Base-by-base conservation (phyloP, 2,797 vertebrate genomes). In the Dendrocincla tyrannina region DNA sequence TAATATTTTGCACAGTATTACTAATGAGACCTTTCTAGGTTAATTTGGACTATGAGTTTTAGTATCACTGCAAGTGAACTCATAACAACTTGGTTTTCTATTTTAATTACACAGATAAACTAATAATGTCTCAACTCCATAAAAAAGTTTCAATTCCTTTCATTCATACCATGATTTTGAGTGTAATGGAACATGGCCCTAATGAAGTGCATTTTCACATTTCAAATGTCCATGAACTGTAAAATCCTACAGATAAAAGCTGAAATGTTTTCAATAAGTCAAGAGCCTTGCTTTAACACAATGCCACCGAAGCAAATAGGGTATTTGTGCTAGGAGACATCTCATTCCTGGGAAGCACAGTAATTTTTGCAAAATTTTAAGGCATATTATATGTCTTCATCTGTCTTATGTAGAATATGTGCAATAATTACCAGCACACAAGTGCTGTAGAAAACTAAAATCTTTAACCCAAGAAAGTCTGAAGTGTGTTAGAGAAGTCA, bases 361-460 rank as follows among this genome's bases (percentile, higher is more conserved):
- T 12, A 77, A 27, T 33, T 73, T 85, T 78, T 81, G 13, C n/a
- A 85, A 62, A 80, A 60, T 39, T 76, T 27, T 25, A 47, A n/a
- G 27, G 7, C 8, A 17, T 23, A 19, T 46, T 25, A 27, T 30
- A 17, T 30, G 19, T 23, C 60, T 62, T 56, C 50, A n/a, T 49
- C 32, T 33, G 4, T 41, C 1, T 66, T 70, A 7, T 19, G 8
- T 47, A 22, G 27, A 52, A 68, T 32, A 56, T 0, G 0, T 50
- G 42, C 17, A 27, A 32, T 37, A 84, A 56, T 60, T 73, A 39
- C 15, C 28, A 69, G 17, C 13, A 42, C 5, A 30, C 4, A 35
- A 39, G 11, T 46, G 18, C 10, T 42, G 16, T 46, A 35, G 19
- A 37, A 77, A 77, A 62, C 2, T 4, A 19, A 62, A 72, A 33